These are phyloP conservation scores for Palloptera scutellata DNA, from an alignment of 2,888 invertebrate genomes.

Conservation along the genomic window DNA sequence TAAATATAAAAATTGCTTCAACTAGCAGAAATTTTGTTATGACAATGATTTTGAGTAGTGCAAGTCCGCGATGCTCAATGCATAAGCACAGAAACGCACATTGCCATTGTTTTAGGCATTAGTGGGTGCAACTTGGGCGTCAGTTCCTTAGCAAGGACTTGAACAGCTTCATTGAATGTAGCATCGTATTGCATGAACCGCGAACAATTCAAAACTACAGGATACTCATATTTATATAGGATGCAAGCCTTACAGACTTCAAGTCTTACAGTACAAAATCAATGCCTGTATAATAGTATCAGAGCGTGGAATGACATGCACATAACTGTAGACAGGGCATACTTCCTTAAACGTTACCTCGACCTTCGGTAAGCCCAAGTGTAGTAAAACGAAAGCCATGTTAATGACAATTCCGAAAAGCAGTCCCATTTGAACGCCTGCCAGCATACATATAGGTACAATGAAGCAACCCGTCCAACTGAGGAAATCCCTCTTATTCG, in stretches of 20 bases:
- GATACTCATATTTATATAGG: slow-evolving; percentile 64
- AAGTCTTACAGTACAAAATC: slow-evolving; percentile 72
- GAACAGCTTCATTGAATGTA: slow-evolving; percentile 72
- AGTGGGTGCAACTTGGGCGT: slow-evolving; percentile 44
- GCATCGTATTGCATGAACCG: slow-evolving; percentile 74
- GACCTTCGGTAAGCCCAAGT: slow-evolving; percentile 72
- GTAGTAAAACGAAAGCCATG: slow-evolving; percentile 71
- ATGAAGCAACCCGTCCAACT: slow-evolving; percentile 75
- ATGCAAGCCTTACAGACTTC: slow-evolving; percentile 67
- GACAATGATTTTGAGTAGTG: too few relatives aligned
- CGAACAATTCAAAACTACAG: slow-evolving; percentile 72
- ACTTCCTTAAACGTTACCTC: slow-evolving; percentile 53
- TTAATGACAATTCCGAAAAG: slow-evolving; percentile 75
- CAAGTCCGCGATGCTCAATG: too few relatives aligned
- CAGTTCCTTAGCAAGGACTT: slow-evolving; percentile 68
- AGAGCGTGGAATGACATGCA: slow-evolving; percentile 71
- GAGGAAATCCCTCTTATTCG: slow-evolving; percentile 70
- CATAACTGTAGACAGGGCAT: slow-evolving; percentile 64
- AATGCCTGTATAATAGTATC: slow-evolving; percentile 76
- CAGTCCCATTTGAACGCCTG: slow-evolving; percentile 83
- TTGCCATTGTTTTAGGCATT: slow-evolving; percentile 42
- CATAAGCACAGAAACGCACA: too few relatives aligned
- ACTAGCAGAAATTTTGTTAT: too few relatives aligned
- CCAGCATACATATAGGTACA: slow-evolving; percentile 71
- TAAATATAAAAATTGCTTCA: too few relatives aligned